These are phyloP conservation scores for Saimiri boliviensis DNA, from an alignment of 2,113 vertebrate genomes.

Conservation along the genomic window DNA sequence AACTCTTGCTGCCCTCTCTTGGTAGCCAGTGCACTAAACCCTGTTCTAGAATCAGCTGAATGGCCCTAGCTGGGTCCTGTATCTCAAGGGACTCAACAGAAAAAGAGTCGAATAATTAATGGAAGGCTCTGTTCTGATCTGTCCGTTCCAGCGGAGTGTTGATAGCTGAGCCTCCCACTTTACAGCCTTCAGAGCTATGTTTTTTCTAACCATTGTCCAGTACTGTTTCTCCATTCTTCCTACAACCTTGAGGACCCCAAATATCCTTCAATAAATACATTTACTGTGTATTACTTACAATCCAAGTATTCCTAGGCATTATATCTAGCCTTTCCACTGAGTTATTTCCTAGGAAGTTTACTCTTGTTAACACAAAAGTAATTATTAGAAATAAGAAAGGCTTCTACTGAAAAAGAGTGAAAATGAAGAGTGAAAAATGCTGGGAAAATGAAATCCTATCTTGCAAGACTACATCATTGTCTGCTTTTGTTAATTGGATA, in stretches of 20 bases:
- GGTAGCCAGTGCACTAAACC: neutral
- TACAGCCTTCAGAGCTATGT: neutral
- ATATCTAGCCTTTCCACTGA: neutral
- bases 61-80: neutral
- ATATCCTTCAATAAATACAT: neutral
- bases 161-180: neutral
- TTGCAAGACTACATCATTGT: constrained; percentile 5
- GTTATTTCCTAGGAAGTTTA: neutral
- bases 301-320: neutral
- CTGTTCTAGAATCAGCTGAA: neutral
- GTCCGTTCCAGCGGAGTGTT: neutral
- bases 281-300: neutral
- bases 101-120: neutral
- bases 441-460: neutral
- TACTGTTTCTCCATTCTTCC: neutral
- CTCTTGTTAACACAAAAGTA: neutral
- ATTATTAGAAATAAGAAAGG: constrained; percentile 29
- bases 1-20: neutral
- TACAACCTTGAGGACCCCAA: neutral
- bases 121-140: neutral
- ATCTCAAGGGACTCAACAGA: neutral
- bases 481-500: constrained; percentile 37
- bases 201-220: neutral
- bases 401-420: constrained; percentile 3
- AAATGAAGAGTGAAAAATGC: constrained; percentile 53